Percentiles rank a stretch among this genome's conserved stretches.
phyloP scores from a whole-genome alignment of 2,888 invertebrate species.

The Pasiphila rectangulata region DNA sequence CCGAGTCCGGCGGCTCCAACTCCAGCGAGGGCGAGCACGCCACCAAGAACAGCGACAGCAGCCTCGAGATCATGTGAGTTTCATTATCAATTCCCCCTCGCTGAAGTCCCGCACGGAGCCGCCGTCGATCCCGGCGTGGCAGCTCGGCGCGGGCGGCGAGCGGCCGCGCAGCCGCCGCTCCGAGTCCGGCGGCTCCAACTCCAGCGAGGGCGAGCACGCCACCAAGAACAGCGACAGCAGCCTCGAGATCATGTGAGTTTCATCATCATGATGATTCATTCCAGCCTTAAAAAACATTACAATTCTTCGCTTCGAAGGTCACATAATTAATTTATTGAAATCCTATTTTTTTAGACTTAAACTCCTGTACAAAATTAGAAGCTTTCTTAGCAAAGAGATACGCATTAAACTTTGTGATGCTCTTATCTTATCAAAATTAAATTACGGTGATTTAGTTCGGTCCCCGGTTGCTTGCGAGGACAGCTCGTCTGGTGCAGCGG shows the following conservation, averaged over 20 bases:
- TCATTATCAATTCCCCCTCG: conserved; percentile 86
- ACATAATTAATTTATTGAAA: neutral
- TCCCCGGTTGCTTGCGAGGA: too few species aligned
- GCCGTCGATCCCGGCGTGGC: conserved; percentile 91
- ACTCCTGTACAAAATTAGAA: too few species aligned
- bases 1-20: conserved; percentile 84
- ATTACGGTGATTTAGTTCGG: too few species aligned
- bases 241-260: conserved; percentile 85
- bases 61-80: conserved; percentile 86
- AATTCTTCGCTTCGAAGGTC: too few species aligned
- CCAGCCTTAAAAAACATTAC: too few species aligned
- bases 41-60: conserved; percentile 88
- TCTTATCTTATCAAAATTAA: too few species aligned
- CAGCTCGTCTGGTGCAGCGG: too few species aligned
- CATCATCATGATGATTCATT: neutral
- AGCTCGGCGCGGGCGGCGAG: conserved; percentile 83
- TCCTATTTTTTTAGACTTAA: too few species aligned
- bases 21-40: conserved; percentile 87
- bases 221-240: conserved; percentile 89
- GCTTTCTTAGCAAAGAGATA: too few species aligned
- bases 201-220: conserved; percentile 86
- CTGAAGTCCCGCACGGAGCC: conserved; percentile 82
- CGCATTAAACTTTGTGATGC: too few species aligned
- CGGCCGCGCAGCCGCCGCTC: conserved; percentile 85
- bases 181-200: conserved; percentile 84